Evolutionary conservation across 2,797 vertebrate species (phyloP), one percentile per base, ranked within the genome.

Genomic region (Paramormyrops hopkinsi): DNA sequence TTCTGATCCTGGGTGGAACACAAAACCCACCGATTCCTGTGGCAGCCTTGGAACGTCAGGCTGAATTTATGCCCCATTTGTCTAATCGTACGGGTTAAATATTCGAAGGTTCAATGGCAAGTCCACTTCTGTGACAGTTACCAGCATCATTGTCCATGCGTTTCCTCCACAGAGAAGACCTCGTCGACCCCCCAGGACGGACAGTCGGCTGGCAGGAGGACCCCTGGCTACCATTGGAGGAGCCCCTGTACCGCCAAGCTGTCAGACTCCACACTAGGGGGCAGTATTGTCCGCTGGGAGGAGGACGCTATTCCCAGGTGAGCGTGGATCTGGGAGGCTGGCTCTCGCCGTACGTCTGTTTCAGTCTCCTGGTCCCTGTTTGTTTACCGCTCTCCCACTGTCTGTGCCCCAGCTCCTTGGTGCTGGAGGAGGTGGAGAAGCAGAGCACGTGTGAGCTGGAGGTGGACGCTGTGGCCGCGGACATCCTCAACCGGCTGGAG

Each of bases 391-490:
- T 3, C 7, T 37, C 19, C 41, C 29, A 12, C 29, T 93, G 84
- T 89, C 91, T 91, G 93, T 92, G 89, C 93, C 93, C 86, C 93
- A 99, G 99, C 93, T 99, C 97, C 90, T 94, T 98, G 91, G 92
- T 99, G 90, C 93, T 99, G 93, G 97, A 97, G 62, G 97, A 95
- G 44, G 96, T 98, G 93, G 95, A 96, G 90, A 97, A 95, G 91
- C 97, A 97, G 93, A 99, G 98, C 95, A 98, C 97, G 51, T 99
- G 99, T 94, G 98, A 99, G 95, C 95, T 99, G 94, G 99, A 99
- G 94, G 98, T 97, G 19, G 99, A 99, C 91, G 99, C 97, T 11
- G 98, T 99, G 87, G 98, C 98, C 92, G 97, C 97, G 87, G 99
- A 99, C 91, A 93, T 99, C 93, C 96, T 99, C 91, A 99, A 99